Conservation (phyloP, 2,797 vertebrate genomes). For the Danionella dracula region DNA sequence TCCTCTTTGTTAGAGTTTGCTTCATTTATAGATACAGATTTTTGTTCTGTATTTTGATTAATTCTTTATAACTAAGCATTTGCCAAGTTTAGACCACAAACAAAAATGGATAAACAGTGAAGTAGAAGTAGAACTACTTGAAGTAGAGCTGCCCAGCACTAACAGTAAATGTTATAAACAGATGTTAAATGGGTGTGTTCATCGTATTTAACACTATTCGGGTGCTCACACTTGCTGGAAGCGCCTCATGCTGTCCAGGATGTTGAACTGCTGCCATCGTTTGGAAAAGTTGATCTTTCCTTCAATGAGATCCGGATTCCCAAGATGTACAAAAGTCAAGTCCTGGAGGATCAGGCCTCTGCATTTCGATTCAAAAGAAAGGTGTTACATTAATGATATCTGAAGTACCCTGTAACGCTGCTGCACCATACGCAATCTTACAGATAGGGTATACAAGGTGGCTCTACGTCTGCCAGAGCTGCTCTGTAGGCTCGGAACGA, state of each 20-base stretch:
- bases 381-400: not conserved
- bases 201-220: too few relatives aligned
- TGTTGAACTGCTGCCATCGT: conserved; percentile 96
- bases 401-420: not conserved
- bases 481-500: conserved; percentile 89
- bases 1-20: too few relatives aligned
- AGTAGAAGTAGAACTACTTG: too few relatives aligned
- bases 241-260: conserved; percentile 86
- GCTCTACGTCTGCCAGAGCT: conserved; percentile 84
- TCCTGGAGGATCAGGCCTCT: conserved; percentile 94
- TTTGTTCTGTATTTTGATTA: too few relatives aligned
- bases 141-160: too few relatives aligned
- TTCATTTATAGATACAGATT: too few relatives aligned
- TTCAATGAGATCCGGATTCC: conserved; percentile 84
- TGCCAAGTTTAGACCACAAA: too few relatives aligned
- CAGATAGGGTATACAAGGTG: conserved; percentile 91
- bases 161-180: too few relatives aligned
- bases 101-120: too few relatives aligned
- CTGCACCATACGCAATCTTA: too few relatives aligned
- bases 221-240: conserved; percentile 93
- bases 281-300: conserved; percentile 94
- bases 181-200: too few relatives aligned
- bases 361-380: not conserved
- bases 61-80: too few relatives aligned
- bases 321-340: conserved; percentile 92